Conservation (phyloP, 2,113 vertebrate species). For the Stegastes partitus region DNA sequence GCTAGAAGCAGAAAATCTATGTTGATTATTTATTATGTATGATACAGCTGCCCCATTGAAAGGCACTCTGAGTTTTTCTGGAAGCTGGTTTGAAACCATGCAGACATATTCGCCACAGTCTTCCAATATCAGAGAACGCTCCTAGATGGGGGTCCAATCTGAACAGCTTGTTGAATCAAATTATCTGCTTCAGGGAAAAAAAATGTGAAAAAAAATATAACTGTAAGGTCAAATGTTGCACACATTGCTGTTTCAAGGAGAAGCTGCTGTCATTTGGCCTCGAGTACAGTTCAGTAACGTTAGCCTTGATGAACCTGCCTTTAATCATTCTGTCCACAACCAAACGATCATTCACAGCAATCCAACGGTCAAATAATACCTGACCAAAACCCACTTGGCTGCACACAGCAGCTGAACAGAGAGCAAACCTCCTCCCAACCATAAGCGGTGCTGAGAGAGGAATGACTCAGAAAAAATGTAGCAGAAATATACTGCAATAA, state of each 20-base stretch:
- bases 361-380: constrained; percentile 26
- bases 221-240: neutral
- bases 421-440: constrained; percentile 26
- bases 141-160: too few species aligned
- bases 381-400: constrained; percentile 36
- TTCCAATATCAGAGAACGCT: too few species aligned
- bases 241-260: neutral
- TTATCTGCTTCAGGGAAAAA: neutral
- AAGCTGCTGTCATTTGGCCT: neutral
- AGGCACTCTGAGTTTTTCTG: too few species aligned
- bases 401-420: constrained; percentile 25
- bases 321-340: constrained; percentile 27
- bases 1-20: too few species aligned
- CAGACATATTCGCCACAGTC: too few species aligned
- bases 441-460: constrained; percentile 21
- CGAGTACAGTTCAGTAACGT: constrained; percentile 1
- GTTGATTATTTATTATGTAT: too few species aligned
- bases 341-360: constrained; percentile 33
- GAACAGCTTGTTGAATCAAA: neutral
- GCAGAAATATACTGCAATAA: constrained; percentile 4
- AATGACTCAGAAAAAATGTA: neutral
- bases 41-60: too few species aligned
- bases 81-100: too few species aligned
- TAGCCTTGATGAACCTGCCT: constrained; percentile 16
- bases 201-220: constrained; percentile 7